A percentile compares a stretch with the other conserved stretches of the same genome.
These are phyloP conservation scores for Furcula furcula DNA, from an alignment of 2,888 invertebrate species.

Conservation along the genomic window DNA sequence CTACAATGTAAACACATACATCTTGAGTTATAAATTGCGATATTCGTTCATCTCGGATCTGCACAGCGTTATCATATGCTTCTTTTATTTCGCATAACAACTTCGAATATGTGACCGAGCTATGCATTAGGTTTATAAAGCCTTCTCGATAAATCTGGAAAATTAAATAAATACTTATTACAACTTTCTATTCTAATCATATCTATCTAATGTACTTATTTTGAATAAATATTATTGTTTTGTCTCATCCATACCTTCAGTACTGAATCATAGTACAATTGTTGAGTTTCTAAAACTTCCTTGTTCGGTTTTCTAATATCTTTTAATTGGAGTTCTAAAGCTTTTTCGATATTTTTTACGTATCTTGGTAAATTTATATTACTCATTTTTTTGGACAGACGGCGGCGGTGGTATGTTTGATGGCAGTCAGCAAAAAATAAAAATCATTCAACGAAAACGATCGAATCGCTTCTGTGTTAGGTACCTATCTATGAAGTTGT, in stretches of 20 bases:
- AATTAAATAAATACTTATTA: too few relatives aligned
- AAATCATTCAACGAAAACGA: too few relatives aligned
- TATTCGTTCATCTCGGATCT: conserved; percentile 61
- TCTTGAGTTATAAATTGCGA: conserved; percentile 61
- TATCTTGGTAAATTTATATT: conserved; percentile 49
- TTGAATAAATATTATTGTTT: too few relatives aligned
- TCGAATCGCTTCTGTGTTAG: neutral
- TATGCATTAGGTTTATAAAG: conserved; percentile 51
- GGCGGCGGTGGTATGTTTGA: too few relatives aligned
- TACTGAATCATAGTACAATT: conserved; percentile 53
- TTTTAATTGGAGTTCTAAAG: conserved; percentile 43
- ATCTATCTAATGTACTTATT: too few relatives aligned
- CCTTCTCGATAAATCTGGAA: conserved; percentile 65
- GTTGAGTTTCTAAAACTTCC: conserved; percentile 53
- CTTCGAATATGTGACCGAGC: conserved; percentile 55
- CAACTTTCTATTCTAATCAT: too few relatives aligned
- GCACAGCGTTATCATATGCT: conserved; percentile 63
- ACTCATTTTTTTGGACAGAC: conserved; percentile 17
- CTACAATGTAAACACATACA: conserved; percentile 49
- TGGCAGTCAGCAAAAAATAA: too few relatives aligned
- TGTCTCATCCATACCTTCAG: conserved; percentile 60
- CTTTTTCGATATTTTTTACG: conserved; percentile 51
- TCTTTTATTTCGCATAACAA: conserved; percentile 58
- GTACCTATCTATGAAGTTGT: conserved; percentile 21
- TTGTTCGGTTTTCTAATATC: conserved; percentile 40